phyloP scores from a whole-genome alignment of 2,888 invertebrate species.

The Philopedon plagiatum region DNA sequence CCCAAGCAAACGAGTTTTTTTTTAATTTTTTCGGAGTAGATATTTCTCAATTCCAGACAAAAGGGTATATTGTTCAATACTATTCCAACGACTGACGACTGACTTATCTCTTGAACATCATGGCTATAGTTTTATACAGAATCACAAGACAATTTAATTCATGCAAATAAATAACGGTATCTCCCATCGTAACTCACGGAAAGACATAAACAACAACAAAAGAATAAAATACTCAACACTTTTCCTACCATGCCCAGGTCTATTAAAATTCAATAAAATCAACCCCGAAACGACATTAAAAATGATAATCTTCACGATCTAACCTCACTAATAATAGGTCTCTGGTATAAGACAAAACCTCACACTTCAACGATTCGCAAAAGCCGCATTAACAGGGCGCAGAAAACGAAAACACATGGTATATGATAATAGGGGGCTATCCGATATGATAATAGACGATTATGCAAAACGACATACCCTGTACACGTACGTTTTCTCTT shows the following conservation, averaged over 20 bases:
- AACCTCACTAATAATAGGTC: slow-evolving; percentile 54
- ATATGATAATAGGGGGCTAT: slow-evolving; percentile 46
- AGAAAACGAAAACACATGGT: slow-evolving; percentile 24
- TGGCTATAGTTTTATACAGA: no score
- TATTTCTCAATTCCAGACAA: no score
- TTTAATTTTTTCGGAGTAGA: no score
- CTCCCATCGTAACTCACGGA: slow-evolving; percentile 7
- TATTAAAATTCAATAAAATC: slow-evolving; percentile 51
- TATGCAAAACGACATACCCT: slow-evolving; percentile 63
- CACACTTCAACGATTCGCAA: slow-evolving; percentile 59
- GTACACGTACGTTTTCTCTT: slow-evolving; percentile 42
- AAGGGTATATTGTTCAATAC: no score
- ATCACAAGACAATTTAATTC: no score
- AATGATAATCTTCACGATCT: slow-evolving; percentile 56
- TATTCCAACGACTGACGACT: no score
- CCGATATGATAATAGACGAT: slow-evolving; percentile 57
- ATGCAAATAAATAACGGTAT: slow-evolving; percentile 28
- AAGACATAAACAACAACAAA: slow-evolving; percentile 22
- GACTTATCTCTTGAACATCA: no score
- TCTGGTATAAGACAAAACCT: slow-evolving; percentile 60
- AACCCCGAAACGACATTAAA: slow-evolving; percentile 46
- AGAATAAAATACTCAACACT: slow-evolving; percentile 26
- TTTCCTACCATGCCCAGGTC: slow-evolving; percentile 10
- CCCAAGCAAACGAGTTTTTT: no score
- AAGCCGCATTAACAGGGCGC: slow-evolving; percentile 45